Conservation (phyloP, 2,888 invertebrate species). For the Drosophila nr. perissopoda region DNA sequence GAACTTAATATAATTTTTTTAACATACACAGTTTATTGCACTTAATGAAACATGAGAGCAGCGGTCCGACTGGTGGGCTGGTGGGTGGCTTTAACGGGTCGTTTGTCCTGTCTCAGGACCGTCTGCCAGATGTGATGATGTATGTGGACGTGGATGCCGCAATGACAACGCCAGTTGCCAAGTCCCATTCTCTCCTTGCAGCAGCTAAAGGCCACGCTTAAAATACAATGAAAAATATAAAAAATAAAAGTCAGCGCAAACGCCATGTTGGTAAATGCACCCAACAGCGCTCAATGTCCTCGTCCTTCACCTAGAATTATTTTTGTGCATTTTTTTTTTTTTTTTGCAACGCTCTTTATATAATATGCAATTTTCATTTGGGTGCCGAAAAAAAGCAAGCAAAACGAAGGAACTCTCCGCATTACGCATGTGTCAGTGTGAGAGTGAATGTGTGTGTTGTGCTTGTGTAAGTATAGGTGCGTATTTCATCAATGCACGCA, state of each 20-base stretch:
- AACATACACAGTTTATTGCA: conserved; percentile 72
- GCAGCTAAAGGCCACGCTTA: conserved; percentile 51
- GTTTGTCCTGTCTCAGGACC: conserved; percentile 65
- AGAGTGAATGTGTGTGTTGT: conserved; percentile 33
- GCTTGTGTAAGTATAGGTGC: conserved; percentile 57
- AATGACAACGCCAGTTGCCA: conserved; percentile 58
- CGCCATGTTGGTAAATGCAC: conserved; percentile 49
- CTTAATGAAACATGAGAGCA: conserved; percentile 72
- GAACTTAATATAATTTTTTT: conserved; percentile 62
- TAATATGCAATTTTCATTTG: conserved; percentile 82
- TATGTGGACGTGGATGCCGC: conserved; percentile 59
- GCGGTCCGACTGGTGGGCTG: conserved; percentile 15
- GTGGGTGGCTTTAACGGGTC: conserved; percentile 30
- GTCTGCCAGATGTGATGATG: conserved; percentile 74
- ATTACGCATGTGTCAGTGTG: conserved; percentile 67
- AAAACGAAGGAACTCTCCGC: conserved; percentile 59
- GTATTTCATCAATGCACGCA: conserved; percentile 81
- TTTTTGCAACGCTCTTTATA: conserved; percentile 67
- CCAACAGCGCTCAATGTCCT: conserved; percentile 56
- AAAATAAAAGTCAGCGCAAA: conserved; percentile 49
- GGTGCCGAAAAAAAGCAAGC: conserved; percentile 58
- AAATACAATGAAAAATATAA: conserved; percentile 63
- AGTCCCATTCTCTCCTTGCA: conserved; percentile 9
- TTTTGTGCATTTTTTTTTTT: conserved; percentile 71
- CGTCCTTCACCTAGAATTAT: conserved; percentile 84